Evolutionary conservation across 2,113 vertebrate species (phyloP).

Genomic region (Euleptes europaea): DNA sequence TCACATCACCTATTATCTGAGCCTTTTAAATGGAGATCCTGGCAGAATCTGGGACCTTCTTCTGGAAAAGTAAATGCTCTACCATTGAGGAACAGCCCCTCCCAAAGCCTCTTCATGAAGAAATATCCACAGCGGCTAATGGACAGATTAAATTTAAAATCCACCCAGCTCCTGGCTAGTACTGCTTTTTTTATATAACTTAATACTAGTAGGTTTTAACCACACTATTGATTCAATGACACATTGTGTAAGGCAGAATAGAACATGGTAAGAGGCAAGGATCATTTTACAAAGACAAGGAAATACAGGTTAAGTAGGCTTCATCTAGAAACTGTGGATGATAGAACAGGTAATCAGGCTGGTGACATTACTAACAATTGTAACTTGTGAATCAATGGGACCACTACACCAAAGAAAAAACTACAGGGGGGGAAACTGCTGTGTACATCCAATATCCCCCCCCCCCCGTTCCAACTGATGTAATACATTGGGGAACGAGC

Average conservation of each 20-base stretch:
- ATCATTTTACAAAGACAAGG: neutral
- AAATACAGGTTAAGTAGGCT: neutral
- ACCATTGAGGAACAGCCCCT: too few species aligned
- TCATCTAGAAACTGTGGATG: neutral
- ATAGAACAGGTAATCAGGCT: neutral
- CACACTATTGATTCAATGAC: neutral
- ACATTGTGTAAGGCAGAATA: neutral
- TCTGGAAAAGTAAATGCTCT: too few species aligned
- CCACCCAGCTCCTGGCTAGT: neutral
- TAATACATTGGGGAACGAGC: neutral
- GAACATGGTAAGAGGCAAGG: neutral
- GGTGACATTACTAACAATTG: neutral
- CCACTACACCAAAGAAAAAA: neutral
- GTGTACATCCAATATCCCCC: too few species aligned
- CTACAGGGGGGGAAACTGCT: too few species aligned
- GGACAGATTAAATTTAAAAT: neutral
- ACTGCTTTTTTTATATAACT: neutral
- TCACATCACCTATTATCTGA: too few species aligned
- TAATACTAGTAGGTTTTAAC: neutral
- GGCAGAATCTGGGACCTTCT: too few species aligned
- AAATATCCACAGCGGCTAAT: neutral
- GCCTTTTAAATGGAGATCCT: too few species aligned
- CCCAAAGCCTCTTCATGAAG: neutral
- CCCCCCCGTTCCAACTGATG: too few species aligned
- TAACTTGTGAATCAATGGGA: neutral